Evolutionary conservation across 1,140 invertebrate genomes (phyloP).

Genomic region (Cotesia glomerata): DNA sequence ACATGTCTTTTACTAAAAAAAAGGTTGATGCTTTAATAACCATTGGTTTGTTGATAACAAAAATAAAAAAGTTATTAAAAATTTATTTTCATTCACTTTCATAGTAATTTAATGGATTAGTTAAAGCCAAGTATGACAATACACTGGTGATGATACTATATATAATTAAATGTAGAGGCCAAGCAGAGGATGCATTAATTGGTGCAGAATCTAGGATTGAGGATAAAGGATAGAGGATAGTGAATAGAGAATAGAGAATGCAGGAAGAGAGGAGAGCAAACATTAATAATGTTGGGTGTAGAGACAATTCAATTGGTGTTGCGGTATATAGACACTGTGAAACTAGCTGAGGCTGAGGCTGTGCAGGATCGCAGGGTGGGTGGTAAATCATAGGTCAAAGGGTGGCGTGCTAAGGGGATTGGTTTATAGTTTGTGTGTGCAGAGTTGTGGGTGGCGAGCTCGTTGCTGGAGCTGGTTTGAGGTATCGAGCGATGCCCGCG

Average conservation of each 20-base stretch:
- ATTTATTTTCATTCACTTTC: too few species aligned
- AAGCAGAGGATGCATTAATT: too few species aligned
- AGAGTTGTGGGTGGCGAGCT: slow-evolving; percentile 22
- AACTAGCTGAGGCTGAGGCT: background rate
- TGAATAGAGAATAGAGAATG: too few species aligned
- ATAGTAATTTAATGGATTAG: too few species aligned
- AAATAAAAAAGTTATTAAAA: too few species aligned
- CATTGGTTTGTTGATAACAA: too few species aligned
- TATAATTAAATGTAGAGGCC: too few species aligned
- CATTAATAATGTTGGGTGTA: background rate
- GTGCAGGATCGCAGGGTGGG: background rate
- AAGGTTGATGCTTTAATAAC: too few species aligned
- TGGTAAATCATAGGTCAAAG: slow-evolving; percentile 12
- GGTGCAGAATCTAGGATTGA: too few species aligned
- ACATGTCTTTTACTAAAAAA: too few species aligned
- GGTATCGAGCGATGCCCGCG: slow-evolving; percentile 30
- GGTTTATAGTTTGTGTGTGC: slow-evolving; percentile 4
- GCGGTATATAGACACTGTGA: slow-evolving; percentile 14
- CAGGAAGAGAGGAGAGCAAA: background rate
- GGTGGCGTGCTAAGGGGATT: background rate
- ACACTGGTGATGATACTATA: too few species aligned
- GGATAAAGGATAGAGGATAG: too few species aligned
- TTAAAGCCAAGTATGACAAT: background rate
- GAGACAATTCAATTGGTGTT: slow-evolving; percentile 5
- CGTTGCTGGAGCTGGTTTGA: slow-evolving; percentile 20